Evolutionary conservation across 2,888 invertebrate species (phyloP).

Genomic region (Hypomecis punctinalis): DNA sequence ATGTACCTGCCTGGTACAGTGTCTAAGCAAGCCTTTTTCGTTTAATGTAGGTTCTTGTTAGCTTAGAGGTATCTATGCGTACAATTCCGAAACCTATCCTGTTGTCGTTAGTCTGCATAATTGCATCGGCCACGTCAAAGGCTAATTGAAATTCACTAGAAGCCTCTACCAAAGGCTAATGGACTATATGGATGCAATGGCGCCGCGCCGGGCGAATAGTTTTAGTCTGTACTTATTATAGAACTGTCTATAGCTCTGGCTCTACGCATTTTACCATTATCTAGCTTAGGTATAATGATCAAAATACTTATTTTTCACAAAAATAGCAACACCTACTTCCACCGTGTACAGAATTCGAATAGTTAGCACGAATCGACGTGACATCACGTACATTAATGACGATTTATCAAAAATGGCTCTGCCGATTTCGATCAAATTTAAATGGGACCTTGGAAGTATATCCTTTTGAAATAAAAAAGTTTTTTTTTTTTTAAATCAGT

Average conservation of each 20-base stretch:
- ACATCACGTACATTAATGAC: too few species aligned
- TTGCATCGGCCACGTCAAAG: conserved; percentile 17
- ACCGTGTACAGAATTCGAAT: too few species aligned
- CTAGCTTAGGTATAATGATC: neutral
- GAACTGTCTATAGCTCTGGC: neutral
- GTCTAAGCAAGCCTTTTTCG: too few species aligned
- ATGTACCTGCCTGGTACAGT: too few species aligned
- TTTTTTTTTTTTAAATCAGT: too few species aligned
- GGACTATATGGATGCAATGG: conserved; percentile 2
- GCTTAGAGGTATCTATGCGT: neutral
- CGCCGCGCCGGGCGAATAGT: neutral
- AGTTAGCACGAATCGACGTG: too few species aligned
- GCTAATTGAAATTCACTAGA: conserved; percentile 13
- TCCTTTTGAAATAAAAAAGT: too few species aligned
- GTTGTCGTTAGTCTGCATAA: conserved; percentile 2
- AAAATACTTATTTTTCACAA: too few species aligned
- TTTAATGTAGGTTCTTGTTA: neutral
- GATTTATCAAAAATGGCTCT: too few species aligned
- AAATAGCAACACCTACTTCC: too few species aligned
- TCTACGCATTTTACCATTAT: neutral
- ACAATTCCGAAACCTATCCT: conserved; percentile 1
- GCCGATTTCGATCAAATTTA: too few species aligned
- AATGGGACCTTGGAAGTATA: too few species aligned
- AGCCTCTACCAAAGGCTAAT: conserved; percentile 11
- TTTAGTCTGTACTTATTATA: neutral